Evolutionary conservation across 2,113 vertebrate genomes (phyloP).

Genomic region (Mus pahari): DNA sequence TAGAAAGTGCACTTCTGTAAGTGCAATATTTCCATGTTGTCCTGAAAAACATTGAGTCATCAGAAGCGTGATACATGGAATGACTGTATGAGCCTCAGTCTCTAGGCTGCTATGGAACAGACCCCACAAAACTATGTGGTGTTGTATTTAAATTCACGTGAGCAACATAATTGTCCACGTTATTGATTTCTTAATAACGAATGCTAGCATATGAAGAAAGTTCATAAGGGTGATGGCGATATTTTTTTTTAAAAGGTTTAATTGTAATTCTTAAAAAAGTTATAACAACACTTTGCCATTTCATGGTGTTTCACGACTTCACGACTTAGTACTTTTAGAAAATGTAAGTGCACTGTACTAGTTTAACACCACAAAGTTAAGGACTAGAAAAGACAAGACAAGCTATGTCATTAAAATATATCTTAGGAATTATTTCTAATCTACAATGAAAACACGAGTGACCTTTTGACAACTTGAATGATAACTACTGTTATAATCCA

Average conservation of each 20-base stretch:
- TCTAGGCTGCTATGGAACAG: background rate
- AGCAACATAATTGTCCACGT: constrained; percentile 20
- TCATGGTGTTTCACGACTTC: background rate
- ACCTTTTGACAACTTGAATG: background rate
- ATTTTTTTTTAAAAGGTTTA: constrained; percentile 54
- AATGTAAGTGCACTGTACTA: background rate
- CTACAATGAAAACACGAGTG: background rate
- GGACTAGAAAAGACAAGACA: background rate
- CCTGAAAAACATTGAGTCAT: background rate
- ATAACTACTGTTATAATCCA: background rate
- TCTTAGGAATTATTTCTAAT: background rate
- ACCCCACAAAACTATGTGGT: constrained; percentile 16
- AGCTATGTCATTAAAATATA: background rate
- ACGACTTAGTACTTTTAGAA: background rate
- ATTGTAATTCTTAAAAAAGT: constrained; percentile 36
- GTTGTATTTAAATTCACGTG: constrained; percentile 34
- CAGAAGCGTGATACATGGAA: background rate
- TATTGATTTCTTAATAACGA: constrained; percentile 49
- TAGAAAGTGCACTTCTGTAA: background rate
- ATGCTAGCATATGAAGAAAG: constrained; percentile 16
- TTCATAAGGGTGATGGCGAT: constrained; percentile 27
- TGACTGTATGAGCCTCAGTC: background rate
- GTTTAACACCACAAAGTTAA: constrained; percentile 1
- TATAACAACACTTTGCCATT: constrained; percentile 63
- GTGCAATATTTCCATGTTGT: background rate